Conservation (phyloP, 2,888 invertebrate genomes). For the Gari tellinella region DNA sequence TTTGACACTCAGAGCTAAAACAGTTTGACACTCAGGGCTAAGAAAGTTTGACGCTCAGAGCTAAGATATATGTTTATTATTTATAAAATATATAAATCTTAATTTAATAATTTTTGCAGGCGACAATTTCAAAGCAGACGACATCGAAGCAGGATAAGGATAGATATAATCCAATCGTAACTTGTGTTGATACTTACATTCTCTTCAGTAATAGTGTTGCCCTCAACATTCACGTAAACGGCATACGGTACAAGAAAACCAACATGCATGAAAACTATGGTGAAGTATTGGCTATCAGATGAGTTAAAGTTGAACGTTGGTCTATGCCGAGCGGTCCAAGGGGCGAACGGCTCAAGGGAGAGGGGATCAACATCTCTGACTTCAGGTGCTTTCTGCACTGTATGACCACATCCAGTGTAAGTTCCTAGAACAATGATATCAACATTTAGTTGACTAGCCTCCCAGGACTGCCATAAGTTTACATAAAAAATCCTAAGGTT, state of each 20-base stretch:
- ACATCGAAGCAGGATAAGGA: no score
- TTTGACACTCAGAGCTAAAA: no score
- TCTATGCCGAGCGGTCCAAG: constrained; percentile 36
- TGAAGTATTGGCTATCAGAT: constrained; percentile 17
- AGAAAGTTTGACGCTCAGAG: no score
- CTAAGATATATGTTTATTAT: no score
- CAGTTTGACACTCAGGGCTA: no score
- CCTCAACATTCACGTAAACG: constrained; percentile 54
- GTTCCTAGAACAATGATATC: constrained; percentile 28
- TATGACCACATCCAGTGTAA: constrained; percentile 47
- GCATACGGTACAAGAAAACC: constrained; percentile 35
- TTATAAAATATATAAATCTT: no score
- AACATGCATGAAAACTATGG: constrained; percentile 49
- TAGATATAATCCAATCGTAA: no score
- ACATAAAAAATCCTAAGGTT: no score
- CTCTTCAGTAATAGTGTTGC: constrained; percentile 33
- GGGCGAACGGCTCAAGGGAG: constrained; percentile 19
- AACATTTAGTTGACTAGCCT: no score
- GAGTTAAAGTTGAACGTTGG: constrained; percentile 23
- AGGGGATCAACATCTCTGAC: constrained; percentile 31
- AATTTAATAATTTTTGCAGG: no score
- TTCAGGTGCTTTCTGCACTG: constrained; percentile 14
- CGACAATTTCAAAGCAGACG: no score
- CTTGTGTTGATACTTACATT: constrained; percentile 24
- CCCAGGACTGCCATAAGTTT: no score